phyloP scores from a whole-genome alignment of 2,888 invertebrate genomes.

The Agrochola lota region DNA sequence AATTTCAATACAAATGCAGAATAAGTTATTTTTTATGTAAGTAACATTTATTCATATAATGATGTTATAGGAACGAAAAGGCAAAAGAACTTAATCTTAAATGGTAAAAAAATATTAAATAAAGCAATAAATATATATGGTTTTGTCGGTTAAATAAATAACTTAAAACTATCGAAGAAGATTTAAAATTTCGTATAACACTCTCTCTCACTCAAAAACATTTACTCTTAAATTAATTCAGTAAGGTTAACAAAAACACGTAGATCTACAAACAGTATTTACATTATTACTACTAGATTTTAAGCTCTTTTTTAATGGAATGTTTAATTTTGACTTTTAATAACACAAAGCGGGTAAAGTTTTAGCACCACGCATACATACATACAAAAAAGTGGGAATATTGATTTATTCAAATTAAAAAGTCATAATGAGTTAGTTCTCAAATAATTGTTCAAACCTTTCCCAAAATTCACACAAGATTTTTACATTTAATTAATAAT shows the following conservation, averaged over 20 bases:
- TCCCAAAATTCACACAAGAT: slow-evolving; percentile 6
- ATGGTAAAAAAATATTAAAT: slow-evolving; percentile 28
- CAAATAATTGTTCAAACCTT: slow-evolving; percentile 10
- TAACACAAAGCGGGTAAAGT: slow-evolving; percentile 50
- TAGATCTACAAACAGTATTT: slow-evolving; percentile 71
- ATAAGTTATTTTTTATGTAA: slow-evolving; percentile 53
- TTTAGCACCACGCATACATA: slow-evolving; percentile 55
- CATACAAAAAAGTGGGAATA: slow-evolving; percentile 9
- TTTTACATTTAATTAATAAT: slow-evolving; percentile 1
- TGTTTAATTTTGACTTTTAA: slow-evolving; percentile 70
- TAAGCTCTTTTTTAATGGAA: slow-evolving; percentile 87
- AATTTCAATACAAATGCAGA: slow-evolving; percentile 69
- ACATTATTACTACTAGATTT: slow-evolving; percentile 75
- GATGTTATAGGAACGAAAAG: slow-evolving; percentile 56
- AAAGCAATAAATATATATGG: slow-evolving; percentile 37
- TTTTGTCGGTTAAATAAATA: slow-evolving; percentile 30
- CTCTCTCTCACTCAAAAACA: slow-evolving; percentile 13
- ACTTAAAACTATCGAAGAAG: slow-evolving; percentile 6
- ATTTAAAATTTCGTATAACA: not conserved
- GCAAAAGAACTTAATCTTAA: slow-evolving; percentile 43
- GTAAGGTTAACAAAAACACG: slow-evolving; percentile 61
- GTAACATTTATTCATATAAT: slow-evolving; percentile 40
- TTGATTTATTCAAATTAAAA: not conserved
- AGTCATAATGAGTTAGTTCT: not conserved
- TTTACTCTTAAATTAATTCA: slow-evolving; percentile 31